These are phyloP conservation scores for Mimumesa dahlbomi DNA, from an alignment of 2,888 invertebrate species.

Conservation along the genomic window DNA sequence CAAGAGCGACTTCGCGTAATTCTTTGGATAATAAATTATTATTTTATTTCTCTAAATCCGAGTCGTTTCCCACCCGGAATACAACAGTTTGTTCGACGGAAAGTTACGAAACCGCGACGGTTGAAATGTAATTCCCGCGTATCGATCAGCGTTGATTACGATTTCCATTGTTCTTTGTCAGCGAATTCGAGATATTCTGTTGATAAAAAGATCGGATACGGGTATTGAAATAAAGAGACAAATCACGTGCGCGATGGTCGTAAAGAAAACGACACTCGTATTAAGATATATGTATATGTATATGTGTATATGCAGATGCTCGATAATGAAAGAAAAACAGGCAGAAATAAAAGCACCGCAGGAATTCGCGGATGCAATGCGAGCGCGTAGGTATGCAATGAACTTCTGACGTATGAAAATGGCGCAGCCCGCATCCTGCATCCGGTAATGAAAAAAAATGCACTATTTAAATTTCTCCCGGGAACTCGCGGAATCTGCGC, in stretches of 20 bases:
- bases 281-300: no score
- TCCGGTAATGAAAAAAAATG: constrained; percentile 23
- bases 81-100: no score
- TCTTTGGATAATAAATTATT: no score
- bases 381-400: constrained; percentile 32
- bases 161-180: constrained; percentile 10
- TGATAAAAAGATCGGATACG: not conserved
- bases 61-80: no score
- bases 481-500: constrained; percentile 26
- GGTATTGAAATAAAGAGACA: constrained; percentile 1
- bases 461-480: constrained; percentile 28
- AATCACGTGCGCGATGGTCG: not conserved
- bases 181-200: not conserved
- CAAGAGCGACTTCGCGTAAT: no score
- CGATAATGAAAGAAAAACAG: constrained; percentile 38
- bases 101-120: no score
- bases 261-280: constrained; percentile 7
- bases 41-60: no score
- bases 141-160: not conserved
- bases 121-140: no score
- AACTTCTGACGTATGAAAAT: constrained; percentile 27
- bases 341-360: constrained; percentile 33
- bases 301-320: constrained; percentile 6
- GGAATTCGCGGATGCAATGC: constrained; percentile 30
- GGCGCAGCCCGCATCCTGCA: constrained; percentile 44